Conservation (phyloP, 2,888 invertebrate species). For the Anthrax anthrax region DNA sequence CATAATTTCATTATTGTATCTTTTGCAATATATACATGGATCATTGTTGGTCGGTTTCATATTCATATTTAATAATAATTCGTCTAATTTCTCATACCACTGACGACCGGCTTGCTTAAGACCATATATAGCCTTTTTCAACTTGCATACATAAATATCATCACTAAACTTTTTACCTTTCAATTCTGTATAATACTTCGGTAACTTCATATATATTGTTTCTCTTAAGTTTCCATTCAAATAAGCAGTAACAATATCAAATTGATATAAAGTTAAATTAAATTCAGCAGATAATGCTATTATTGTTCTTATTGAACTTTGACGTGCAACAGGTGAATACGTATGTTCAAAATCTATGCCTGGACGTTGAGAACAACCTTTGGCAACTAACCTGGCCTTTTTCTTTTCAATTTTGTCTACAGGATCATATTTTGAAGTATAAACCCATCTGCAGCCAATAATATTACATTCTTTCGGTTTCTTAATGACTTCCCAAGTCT, state of each 20-base stretch:
- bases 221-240: background rate
- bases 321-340: background rate
- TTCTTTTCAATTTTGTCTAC: background rate
- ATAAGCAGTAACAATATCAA: background rate
- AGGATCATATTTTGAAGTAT: background rate
- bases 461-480: background rate
- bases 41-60: constrained; percentile 11
- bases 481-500: background rate
- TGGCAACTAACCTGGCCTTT: background rate
- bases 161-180: background rate
- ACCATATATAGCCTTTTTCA: constrained; percentile 14
- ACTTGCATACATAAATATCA: constrained; percentile 6
- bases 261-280: background rate
- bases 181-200: background rate
- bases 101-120: constrained; percentile 13
- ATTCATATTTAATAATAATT: constrained; percentile 11
- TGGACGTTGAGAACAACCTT: background rate
- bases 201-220: background rate
- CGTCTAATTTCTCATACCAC: constrained; percentile 14
- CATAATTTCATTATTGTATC: background rate
- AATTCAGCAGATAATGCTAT: background rate
- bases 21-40: constrained; percentile 10
- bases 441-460: background rate
- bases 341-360: background rate
- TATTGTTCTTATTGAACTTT: background rate